A percentile compares a stretch with the other conserved stretches of the same genome.
Evolutionary conservation across 2,797 vertebrate species (phyloP).

Genomic region (Amblyraja radiata): DNA sequence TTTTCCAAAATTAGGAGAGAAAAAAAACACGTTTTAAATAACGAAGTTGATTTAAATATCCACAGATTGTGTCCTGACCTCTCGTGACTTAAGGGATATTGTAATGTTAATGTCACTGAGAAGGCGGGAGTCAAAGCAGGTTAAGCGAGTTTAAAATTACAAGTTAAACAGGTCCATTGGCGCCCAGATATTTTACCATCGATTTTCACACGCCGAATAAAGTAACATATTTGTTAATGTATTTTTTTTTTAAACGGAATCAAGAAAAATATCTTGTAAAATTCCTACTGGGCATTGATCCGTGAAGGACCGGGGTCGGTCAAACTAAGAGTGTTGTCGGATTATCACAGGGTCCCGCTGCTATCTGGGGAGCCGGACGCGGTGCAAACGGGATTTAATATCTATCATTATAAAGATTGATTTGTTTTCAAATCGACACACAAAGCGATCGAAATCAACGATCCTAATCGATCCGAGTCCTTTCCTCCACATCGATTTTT

Average conservation of each 20-base stretch:
- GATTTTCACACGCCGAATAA: not conserved
- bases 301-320: not conserved
- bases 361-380: not conserved
- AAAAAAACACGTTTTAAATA: not conserved
- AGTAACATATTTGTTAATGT: not conserved
- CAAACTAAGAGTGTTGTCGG: not conserved
- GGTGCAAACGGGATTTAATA: not conserved
- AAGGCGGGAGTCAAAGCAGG: not conserved
- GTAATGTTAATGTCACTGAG: not conserved
- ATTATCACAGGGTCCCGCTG: not conserved
- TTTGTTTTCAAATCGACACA: not conserved
- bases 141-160: not conserved
- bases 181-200: not conserved
- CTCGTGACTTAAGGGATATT: not conserved
- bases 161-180: not conserved
- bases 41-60: not conserved
- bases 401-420: not conserved
- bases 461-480: not conserved
- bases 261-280: not conserved
- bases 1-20: too few relatives aligned
- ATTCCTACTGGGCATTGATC: not conserved
- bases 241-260: not conserved
- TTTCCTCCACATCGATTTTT: not conserved
- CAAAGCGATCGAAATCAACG: slow-evolving; percentile 3
- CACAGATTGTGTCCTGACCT: not conserved